Base-by-base conservation (phyloP, 2,888 invertebrate genomes). In the Dasysyrphus tricinctus region DNA sequence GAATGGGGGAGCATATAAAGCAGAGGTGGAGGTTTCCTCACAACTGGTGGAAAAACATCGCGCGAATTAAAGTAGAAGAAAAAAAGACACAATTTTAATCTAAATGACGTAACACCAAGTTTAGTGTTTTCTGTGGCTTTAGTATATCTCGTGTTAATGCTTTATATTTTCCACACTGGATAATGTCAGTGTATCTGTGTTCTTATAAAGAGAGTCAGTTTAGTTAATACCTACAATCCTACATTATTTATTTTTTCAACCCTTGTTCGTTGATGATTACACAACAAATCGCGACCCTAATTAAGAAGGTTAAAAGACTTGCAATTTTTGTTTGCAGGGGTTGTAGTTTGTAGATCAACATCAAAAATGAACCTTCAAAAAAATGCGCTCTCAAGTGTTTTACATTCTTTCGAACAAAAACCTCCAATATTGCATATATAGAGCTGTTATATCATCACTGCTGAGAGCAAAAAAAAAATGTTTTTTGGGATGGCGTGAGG, bases 31-130 rank as follows among this genome's bases (percentile, higher is more conserved):
- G n/a, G 1, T 11, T 44, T 42, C 32, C 32, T 0, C 5, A 65
- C 7, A n/a, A 54, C 19, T 42, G 44, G 29, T 69, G 39, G 39
- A 65, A 39, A 67, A 32, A 59, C 47, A 65, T 39, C 11, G 69
- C 47, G 56, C 69, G 19, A 42, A 44, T 11, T 42, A 39, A n/a
- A n/a, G n/a, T 14, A 32, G n/a, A 19, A 42, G 3, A 67, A 44
- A 37, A 69, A 73, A 42, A 29, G 16, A 65, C 7, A 70, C 59
- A 37, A 69, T 56, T 74, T 65, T 63, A 72, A 78, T 86, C 70
- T 65, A 67, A 65, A 78, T 86, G 86, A 86, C 86, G 86, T 86
- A 86, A 86, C 82, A 80, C 42, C 32, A 61, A 54, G 63, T 75
- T 79, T 29, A 67, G 67, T 57, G 32, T 47, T 47, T 82, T 78